A percentile compares a stretch with the other conserved stretches of the same genome.
Evolutionary conservation across 1,140 invertebrate genomes (phyloP).

Genomic region (Pogonognathellus flavescens): DNA sequence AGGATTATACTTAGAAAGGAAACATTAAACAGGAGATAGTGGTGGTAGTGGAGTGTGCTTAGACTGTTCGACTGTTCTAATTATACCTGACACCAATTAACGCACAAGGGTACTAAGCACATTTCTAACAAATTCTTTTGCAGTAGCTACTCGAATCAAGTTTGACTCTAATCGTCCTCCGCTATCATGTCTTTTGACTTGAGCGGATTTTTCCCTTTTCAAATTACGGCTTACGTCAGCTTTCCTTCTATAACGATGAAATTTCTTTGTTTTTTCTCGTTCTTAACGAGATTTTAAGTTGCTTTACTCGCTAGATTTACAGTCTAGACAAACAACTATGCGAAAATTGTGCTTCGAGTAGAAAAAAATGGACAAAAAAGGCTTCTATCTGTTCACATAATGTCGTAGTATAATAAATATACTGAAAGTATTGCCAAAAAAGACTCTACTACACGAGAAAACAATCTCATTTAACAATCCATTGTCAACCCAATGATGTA

Average conservation of each 20-base stretch:
- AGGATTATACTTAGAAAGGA: neutral
- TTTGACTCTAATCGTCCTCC: neutral
- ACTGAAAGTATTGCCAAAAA: too few species aligned
- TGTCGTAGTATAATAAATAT: too few species aligned
- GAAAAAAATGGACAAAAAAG: neutral
- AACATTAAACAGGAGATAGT: conserved; percentile 26
- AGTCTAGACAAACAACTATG: conserved; percentile 26
- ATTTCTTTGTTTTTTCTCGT: neutral
- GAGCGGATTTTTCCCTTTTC: neutral
- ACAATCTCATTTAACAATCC: conserved; percentile 21
- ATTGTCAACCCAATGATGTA: conserved; percentile 13
- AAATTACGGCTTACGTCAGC: conserved; percentile 13
- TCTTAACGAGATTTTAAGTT: conserved; percentile 39
- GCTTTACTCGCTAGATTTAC: conserved; percentile 19
- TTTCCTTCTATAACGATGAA: conserved; percentile 31
- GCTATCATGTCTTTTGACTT: neutral
- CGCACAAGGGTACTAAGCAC: conserved; percentile 6
- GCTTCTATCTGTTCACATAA: neutral
- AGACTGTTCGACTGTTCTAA: conserved; percentile 20
- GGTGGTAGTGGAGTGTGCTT: too few species aligned
- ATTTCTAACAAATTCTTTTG: conserved; percentile 22
- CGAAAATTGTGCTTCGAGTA: neutral
- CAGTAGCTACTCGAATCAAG: neutral
- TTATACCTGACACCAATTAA: conserved; percentile 43
- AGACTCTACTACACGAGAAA: neutral